A percentile compares a stretch with the other conserved stretches of the same genome.
These are phyloP conservation scores for Andinoacara biseriatus DNA, from an alignment of 2,113 vertebrate species.

Conservation along the genomic window DNA sequence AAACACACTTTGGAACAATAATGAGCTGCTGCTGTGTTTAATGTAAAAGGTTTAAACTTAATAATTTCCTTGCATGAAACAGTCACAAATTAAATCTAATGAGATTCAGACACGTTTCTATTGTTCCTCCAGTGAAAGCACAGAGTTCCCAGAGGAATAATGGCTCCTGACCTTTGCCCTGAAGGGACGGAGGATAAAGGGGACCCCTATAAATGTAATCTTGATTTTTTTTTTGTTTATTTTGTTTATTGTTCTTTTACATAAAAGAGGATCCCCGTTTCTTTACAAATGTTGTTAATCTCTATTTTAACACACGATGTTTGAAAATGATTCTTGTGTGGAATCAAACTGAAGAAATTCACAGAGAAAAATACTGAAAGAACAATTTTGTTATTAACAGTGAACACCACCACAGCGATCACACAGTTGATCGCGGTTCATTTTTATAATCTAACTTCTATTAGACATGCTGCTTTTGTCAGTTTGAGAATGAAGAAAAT, in stretches of 20 bases:
- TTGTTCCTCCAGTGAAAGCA: constrained; percentile 16
- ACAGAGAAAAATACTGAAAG: not conserved
- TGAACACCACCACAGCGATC: too few relatives aligned
- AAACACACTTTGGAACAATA: not conserved
- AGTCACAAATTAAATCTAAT: not conserved
- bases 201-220: not conserved
- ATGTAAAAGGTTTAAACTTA: not conserved
- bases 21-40: not conserved
- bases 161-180: constrained; percentile 22
- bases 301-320: not conserved
- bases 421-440: not conserved
- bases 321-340: not conserved
- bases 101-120: constrained; percentile 41
- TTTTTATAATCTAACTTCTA: not conserved
- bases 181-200: not conserved
- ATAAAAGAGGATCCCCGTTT: not conserved
- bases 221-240: not conserved
- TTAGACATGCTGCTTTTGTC: rapidly evolving
- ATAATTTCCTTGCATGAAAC: not conserved
- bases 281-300: not conserved
- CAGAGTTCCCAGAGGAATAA: constrained; percentile 46
- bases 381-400: not conserved
- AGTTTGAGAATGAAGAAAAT: not conserved
- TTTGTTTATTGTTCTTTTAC: not conserved
- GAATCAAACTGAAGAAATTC: not conserved